Evolutionary conservation across 2,113 vertebrate species (phyloP).

Genomic region (Lagopus leucura): DNA sequence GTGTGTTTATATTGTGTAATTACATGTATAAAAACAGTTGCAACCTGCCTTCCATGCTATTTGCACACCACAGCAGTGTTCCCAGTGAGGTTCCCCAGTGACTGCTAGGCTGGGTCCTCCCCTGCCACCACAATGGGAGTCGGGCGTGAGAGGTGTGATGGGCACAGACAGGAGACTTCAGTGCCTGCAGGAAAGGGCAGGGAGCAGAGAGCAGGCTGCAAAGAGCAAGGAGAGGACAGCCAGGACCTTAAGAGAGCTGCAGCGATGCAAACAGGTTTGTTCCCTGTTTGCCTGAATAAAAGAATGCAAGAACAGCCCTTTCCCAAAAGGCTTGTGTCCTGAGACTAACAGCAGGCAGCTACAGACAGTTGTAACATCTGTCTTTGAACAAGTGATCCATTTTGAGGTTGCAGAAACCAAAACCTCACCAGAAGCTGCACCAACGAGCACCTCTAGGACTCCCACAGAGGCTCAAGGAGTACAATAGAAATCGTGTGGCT

Average conservation of each 20-base stretch:
- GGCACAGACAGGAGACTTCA: background rate
- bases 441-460: background rate
- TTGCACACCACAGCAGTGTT: background rate
- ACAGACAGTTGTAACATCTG: background rate
- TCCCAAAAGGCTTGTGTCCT: background rate
- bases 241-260: background rate
- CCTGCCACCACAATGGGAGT: rapidly evolving
- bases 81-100: background rate
- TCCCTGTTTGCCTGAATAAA: rapidly evolving
- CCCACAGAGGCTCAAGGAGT: background rate
- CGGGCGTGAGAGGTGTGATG: background rate
- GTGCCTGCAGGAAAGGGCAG: background rate
- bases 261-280: background rate
- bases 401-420: background rate
- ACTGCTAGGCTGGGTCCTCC: background rate
- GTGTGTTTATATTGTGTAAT: slow-evolving; percentile 30
- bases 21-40: background rate
- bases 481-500: background rate
- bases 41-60: background rate
- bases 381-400: rapidly evolving
- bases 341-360: background rate
- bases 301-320: rapidly evolving
- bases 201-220: background rate
- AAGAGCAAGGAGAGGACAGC: background rate
- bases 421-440: background rate